These are phyloP conservation scores for Lepidocyrtinus sp. DNA, from an alignment of 2,888 invertebrate species.

Conservation along the genomic window DNA sequence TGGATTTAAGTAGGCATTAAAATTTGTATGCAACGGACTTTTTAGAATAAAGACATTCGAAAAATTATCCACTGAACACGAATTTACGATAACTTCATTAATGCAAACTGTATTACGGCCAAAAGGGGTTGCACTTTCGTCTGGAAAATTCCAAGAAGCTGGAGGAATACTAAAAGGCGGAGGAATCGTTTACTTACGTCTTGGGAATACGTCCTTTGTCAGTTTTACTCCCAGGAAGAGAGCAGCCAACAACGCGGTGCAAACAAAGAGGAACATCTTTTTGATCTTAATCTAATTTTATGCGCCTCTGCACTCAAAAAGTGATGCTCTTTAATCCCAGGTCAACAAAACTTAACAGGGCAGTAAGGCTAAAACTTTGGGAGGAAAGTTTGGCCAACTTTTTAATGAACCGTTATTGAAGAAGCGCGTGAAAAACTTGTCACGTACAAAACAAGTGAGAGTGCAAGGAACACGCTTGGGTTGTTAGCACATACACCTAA, in stretches of 20 bases:
- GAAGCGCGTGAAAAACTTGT: constrained; percentile 16
- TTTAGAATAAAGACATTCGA: constrained; percentile 3
- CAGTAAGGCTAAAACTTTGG: neutral
- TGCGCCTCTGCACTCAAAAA: constrained; percentile 1
- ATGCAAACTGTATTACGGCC: constrained; percentile 9
- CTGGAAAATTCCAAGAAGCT: neutral
- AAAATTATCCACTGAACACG: constrained; percentile 3
- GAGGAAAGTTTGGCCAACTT: constrained; percentile 8
- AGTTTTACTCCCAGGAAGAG: constrained; percentile 54
- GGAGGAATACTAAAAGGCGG: neutral
- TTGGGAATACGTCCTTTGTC: constrained; percentile 65
- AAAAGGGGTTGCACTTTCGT: neutral
- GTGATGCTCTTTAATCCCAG: constrained; percentile 9
- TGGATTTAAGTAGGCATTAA: neutral
- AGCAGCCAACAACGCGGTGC: constrained; percentile 58
- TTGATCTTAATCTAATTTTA: constrained; percentile 33
- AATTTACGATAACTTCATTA: constrained; percentile 16
- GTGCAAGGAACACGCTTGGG: neutral
- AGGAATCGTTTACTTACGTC: constrained; percentile 56
- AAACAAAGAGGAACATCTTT: constrained; percentile 52
- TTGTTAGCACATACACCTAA: constrained; percentile 6
- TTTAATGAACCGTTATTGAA: constrained; percentile 15
- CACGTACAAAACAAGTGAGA: neutral
- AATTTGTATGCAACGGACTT: constrained; percentile 6
- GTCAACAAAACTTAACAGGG: constrained; percentile 10